Evolutionary conservation across 2,888 invertebrate genomes (phyloP).

Genomic region (Epirrhoe tristata): DNA sequence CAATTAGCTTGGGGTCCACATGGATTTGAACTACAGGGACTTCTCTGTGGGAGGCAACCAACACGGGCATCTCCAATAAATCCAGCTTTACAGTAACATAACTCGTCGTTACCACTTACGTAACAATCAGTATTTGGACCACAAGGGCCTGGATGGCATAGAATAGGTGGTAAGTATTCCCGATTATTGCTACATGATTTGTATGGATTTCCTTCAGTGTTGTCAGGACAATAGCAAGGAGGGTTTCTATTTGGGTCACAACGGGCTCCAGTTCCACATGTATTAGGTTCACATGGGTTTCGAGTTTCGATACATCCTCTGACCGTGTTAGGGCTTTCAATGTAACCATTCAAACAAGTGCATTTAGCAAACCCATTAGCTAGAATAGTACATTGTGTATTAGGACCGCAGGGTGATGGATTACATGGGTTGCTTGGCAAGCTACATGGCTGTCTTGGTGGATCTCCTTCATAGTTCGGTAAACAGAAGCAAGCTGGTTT

Average conservation of each 20-base stretch:
- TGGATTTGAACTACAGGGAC: constrained; percentile 91
- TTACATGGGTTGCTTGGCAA: constrained; percentile 92
- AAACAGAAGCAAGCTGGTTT: constrained; percentile 94
- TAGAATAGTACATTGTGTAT: constrained; percentile 92
- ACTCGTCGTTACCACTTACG: constrained; percentile 91
- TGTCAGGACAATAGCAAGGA: constrained; percentile 94
- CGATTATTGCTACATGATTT: constrained; percentile 87
- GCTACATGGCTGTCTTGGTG: constrained; percentile 89
- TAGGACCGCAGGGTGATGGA: constrained; percentile 94
- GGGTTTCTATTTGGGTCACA: constrained; percentile 92
- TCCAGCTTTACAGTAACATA: constrained; percentile 92
- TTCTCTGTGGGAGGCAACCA: constrained; percentile 89
- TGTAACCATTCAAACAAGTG: constrained; percentile 92
- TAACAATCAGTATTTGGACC: constrained; percentile 94
- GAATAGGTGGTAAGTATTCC: constrained; percentile 80
- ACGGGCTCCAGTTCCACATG: constrained; percentile 91
- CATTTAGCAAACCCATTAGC: constrained; percentile 94
- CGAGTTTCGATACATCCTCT: constrained; percentile 92
- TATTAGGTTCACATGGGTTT: constrained; percentile 93
- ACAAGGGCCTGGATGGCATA: constrained; percentile 94
- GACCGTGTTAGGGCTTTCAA: constrained; percentile 95
- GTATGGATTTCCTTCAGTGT: constrained; percentile 93
- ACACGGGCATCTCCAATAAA: constrained; percentile 92
- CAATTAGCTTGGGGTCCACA: constrained; percentile 93
- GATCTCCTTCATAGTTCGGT: constrained; percentile 94